Conservation (phyloP, 2,113 vertebrate species). For the Heliornis fulica region DNA sequence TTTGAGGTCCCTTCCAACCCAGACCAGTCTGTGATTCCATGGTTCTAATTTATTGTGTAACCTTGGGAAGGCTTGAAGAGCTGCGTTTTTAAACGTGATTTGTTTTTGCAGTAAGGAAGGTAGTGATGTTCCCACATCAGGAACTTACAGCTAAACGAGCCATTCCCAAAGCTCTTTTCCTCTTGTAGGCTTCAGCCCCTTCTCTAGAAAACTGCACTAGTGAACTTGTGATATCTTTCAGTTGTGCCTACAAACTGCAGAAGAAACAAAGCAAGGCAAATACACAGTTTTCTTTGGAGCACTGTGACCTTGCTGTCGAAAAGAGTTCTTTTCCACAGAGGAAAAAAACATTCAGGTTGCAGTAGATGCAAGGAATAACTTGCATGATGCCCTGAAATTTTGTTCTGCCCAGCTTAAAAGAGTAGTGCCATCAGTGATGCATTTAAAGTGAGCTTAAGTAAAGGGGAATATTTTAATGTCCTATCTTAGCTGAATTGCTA, state of each 20-base stretch:
- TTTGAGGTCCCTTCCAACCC: too few species aligned
- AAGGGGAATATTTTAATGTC: not conserved
- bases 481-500: not conserved
- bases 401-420: not conserved
- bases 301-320: not conserved
- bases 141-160: not conserved
- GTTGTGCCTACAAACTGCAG: not conserved
- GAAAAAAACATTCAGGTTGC: not conserved
- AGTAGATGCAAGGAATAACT: not conserved
- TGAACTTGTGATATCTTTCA: not conserved
- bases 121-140: not conserved
- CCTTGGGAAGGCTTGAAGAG: not conserved
- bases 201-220: not conserved
- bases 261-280: not conserved
- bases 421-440: not conserved
- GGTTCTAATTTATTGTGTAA: not conserved
- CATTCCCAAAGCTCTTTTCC: not conserved
- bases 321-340: not conserved
- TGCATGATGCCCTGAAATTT: not conserved
- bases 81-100: not conserved
- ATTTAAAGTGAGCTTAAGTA: not conserved
- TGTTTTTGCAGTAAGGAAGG: not conserved
- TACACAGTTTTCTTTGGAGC: not conserved
- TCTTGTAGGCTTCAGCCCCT: not conserved
- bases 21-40: too few species aligned